A percentile compares a stretch with the other conserved stretches of the same genome.
phyloP scores from a whole-genome alignment of 2,113 vertebrate genomes.

The Varanus komodoensis region DNA sequence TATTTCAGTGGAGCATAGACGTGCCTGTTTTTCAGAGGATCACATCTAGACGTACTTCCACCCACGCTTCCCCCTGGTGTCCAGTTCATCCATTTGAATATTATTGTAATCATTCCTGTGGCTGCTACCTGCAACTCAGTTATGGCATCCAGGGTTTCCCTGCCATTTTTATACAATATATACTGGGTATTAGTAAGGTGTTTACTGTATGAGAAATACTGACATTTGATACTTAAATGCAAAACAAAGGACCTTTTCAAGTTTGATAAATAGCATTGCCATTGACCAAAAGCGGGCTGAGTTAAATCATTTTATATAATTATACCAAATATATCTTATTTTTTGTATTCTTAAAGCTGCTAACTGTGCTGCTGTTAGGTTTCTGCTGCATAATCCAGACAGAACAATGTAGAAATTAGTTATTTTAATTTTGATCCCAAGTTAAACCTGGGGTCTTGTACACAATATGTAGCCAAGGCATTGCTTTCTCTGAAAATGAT shows the following conservation, averaged over 20 bases:
- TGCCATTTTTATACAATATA: neutral
- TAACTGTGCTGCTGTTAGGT: slow-evolving; percentile 1
- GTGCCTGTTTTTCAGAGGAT: neutral
- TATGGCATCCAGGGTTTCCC: neutral
- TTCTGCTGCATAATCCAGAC: neutral
- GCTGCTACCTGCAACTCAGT: slow-evolving; percentile 5
- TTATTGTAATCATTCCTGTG: neutral
- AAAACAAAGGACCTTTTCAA: neutral
- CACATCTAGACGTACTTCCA: neutral
- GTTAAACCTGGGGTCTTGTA: neutral
- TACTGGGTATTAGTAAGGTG: neutral
- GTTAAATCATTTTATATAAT: neutral
- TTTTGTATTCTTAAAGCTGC: slow-evolving; percentile 5
- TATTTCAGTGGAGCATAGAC: neutral
- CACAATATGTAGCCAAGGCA: neutral
- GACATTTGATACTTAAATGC: neutral
- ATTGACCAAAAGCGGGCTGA: neutral
- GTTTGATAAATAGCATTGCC: neutral
- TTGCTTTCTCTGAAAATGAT: neutral
- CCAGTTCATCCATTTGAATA: neutral
- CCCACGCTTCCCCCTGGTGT: neutral
- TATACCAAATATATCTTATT: neutral
- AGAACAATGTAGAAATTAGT: neutral
- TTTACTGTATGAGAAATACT: neutral
- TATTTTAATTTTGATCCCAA: neutral